These are phyloP conservation scores for Polypedilum vanderplanki DNA, from an alignment of 1,140 invertebrate species.

Conservation along the genomic window DNA sequence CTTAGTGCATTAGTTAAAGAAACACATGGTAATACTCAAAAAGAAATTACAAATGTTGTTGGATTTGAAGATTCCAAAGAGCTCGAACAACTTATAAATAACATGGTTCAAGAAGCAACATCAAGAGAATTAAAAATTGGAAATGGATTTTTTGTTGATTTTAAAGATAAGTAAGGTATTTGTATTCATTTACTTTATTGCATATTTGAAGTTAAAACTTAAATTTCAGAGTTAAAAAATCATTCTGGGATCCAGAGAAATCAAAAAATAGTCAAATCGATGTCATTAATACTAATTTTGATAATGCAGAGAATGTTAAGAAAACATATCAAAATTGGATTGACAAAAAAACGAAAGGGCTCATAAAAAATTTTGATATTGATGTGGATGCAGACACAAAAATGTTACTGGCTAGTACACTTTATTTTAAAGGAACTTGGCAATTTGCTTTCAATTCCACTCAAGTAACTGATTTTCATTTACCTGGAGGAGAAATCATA, in stretches of 20 bases:
- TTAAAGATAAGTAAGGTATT: background rate
- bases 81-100: background rate
- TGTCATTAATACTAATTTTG: background rate
- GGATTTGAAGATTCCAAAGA: background rate
- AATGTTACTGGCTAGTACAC: background rate
- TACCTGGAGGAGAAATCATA: background rate
- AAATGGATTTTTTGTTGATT: background rate
- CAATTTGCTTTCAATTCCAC: background rate
- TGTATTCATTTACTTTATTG: too few relatives aligned
- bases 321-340: background rate
- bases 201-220: too few relatives aligned
- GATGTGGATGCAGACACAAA: background rate
- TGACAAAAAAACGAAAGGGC: background rate
- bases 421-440: background rate
- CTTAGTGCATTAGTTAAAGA: background rate
- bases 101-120: background rate
- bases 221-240: background rate
- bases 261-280: background rate
- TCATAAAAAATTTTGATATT: background rate
- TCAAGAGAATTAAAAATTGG: background rate
- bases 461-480: background rate
- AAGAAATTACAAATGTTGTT: background rate
- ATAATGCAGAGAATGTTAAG: background rate
- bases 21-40: background rate
- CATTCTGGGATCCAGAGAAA: background rate